phyloP scores from a whole-genome alignment of 2,797 vertebrate genomes.

The Oreochromis mossambicus region DNA sequence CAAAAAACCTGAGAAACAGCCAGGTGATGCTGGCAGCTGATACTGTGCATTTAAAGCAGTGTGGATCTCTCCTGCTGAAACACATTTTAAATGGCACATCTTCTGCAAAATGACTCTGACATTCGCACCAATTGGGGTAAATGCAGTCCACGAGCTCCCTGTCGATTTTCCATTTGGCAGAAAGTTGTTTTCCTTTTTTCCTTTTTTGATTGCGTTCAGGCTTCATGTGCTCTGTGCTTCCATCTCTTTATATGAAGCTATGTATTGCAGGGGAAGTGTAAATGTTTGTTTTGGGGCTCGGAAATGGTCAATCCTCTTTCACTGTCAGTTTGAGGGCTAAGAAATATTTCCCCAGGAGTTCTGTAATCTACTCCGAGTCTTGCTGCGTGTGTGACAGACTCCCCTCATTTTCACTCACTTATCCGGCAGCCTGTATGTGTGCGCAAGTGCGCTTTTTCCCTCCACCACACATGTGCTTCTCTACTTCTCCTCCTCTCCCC shows the following conservation, averaged over 20 bases:
- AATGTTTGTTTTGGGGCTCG: constrained; percentile 52
- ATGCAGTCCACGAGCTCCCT: constrained; percentile 21
- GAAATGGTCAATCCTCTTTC: constrained; percentile 51
- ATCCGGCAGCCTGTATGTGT: neutral
- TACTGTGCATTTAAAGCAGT: neutral
- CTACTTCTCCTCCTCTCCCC: neutral
- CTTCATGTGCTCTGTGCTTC: neutral
- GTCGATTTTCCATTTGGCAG: constrained; percentile 29
- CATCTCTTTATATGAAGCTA: constrained; percentile 4
- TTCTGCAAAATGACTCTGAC: constrained; percentile 36
- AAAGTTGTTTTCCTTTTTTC: neutral
- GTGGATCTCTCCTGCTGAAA: constrained; percentile 8
- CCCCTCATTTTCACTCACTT: constrained; percentile 16
- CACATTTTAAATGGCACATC: constrained; percentile 33
- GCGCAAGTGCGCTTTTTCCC: neutral
- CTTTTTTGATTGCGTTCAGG: neutral
- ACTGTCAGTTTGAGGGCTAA: constrained; percentile 37
- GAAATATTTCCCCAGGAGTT: constrained; percentile 55
- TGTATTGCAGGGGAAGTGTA: constrained; percentile 4
- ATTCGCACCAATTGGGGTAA: constrained; percentile 23
- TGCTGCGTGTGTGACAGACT: constrained; percentile 42
- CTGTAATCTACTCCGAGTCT: constrained; percentile 65
- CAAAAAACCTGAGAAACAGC: neutral
- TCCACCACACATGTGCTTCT: neutral
- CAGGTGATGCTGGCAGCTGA: constrained; percentile 6